Base-by-base conservation (phyloP, 2,113 vertebrate genomes). In the Xenotilapia flavipinnis region DNA sequence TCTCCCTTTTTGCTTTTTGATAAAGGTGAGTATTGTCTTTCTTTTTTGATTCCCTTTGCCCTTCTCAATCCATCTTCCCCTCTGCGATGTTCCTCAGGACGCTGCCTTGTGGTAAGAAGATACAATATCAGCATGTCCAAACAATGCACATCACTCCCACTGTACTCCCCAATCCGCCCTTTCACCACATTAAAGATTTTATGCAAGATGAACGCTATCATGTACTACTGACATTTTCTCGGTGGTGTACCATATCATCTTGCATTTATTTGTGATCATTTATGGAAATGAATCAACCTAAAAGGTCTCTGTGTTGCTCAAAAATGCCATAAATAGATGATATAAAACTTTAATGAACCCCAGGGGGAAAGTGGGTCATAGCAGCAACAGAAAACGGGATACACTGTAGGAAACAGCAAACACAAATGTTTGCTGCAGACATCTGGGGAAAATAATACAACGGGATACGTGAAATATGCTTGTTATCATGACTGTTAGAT, bases 311-410 rank as follows among this genome's bases (percentile, higher is more conserved):
- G 45, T 90, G 49, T 91, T 89, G 36, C 33, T 79, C 75, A 65
- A 93, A 91, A 81, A 77, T 84, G 84, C 70, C 85, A 89, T 84
- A 90, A 90, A 93, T 90, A 90, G 84, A 91, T 90, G 70, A 86
- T 56, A 88, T 92, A 45, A 93, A 93, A 93, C 56, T 94, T 95
- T 94, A 92, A 95, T 93, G 90, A 93, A 88, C 88, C 91, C 90
- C 90, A 47, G 17, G 81, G 91, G 94, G 83, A 93, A 95, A 93
- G 90, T 93, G 84, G 92, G 89, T 92, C 91, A 94, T 42, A 47
- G 86, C 79, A 88, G 89, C 87, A 36, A 80, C 45, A 42, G 84
- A 87, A 83, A 86, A 80, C 19, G 86, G 54, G 79, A 84, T 88
- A 60, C 42, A 89, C 42, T 80, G 77, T 23, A 86, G 83, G 82